phyloP scores from a whole-genome alignment of 2,888 invertebrate species.

The Rhorus exstirpatorius region DNA sequence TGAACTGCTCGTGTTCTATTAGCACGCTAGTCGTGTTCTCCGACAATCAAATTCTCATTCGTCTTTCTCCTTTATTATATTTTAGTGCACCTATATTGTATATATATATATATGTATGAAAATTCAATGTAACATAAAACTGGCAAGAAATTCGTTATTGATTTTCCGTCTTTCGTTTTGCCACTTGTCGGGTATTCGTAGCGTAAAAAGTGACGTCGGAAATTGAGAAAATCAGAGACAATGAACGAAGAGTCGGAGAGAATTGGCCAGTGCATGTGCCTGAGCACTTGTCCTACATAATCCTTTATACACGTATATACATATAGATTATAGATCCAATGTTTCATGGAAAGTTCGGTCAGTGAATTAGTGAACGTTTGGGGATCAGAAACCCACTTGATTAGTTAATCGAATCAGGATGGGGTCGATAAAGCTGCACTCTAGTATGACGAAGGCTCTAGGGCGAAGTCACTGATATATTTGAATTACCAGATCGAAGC shows the following conservation, averaged over 20 bases:
- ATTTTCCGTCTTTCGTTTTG: conserved; percentile 48
- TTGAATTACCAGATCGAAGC: not conserved
- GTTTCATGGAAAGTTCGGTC: conserved; percentile 1
- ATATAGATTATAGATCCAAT: not conserved
- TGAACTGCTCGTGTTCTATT: not conserved
- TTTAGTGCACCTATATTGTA: not conserved
- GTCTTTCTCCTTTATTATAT: conserved; percentile 39
- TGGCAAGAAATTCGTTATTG: conserved; percentile 33
- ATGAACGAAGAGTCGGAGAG: conserved; percentile 23
- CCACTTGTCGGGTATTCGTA: conserved; percentile 16
- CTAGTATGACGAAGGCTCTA: too few relatives aligned
- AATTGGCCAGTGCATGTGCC: conserved; percentile 26
- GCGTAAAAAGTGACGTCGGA: not conserved
- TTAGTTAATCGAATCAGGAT: conserved; percentile 46
- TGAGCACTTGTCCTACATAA: not conserved
- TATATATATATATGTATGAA: not conserved
- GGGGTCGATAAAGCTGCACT: too few relatives aligned
- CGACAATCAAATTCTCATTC: conserved; percentile 12
- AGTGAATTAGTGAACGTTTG: conserved; percentile 2
- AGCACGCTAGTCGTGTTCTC: conserved; percentile 14
- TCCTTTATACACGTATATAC: too few relatives aligned
- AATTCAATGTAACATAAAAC: conserved; percentile 5
- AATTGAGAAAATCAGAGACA: not conserved
- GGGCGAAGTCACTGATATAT: conserved; percentile 17
- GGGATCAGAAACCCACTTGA: conserved; percentile 18